Percentiles rank a stretch among this genome's conserved stretches.
Evolutionary conservation across 2,888 invertebrate genomes (phyloP).

Genomic region (Andrena minutula): DNA sequence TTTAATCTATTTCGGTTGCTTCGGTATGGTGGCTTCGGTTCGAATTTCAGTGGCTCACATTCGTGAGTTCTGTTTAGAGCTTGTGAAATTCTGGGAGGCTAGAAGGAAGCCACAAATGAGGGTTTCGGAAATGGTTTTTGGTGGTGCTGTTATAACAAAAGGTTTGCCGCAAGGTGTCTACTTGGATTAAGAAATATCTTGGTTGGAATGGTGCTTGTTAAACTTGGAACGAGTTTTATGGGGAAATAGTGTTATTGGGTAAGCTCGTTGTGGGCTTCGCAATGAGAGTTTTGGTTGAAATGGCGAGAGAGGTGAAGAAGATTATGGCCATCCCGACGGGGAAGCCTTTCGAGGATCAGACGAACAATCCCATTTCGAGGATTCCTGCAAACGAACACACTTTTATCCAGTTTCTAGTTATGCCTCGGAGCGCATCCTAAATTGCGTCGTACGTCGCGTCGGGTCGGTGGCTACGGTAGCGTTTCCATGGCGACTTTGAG

Average conservation of each 20-base stretch:
- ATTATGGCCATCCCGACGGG: neutral
- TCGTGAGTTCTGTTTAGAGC: too few species aligned
- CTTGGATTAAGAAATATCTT: too few species aligned
- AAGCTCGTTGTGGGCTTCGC: too few species aligned
- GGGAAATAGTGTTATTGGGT: neutral
- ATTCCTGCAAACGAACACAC: conserved; percentile 3
- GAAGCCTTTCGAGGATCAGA: neutral
- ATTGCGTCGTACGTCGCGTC: conserved; percentile 6
- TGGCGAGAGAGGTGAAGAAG: neutral
- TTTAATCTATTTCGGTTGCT: neutral
- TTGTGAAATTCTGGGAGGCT: too few species aligned
- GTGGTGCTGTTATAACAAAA: too few species aligned
- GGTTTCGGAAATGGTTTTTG: too few species aligned
- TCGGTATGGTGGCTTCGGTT: neutral
- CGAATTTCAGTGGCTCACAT: too few species aligned
- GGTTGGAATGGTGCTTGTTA: neutral
- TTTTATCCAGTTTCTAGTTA: conserved; percentile 35
- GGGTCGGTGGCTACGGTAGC: neutral
- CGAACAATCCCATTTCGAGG: conserved; percentile 10
- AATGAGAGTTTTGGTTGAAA: too few species aligned
- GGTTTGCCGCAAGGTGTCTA: too few species aligned
- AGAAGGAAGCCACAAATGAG: too few species aligned
- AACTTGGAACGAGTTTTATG: neutral
- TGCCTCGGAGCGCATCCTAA: conserved; percentile 32
- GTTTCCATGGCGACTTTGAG: conserved; percentile 60